Percentiles rank a stretch among this genome's conserved stretches.
Conservation (phyloP, 53 echinoderm and acorn worm genomes). For the Patiria pectinifera region DNA sequence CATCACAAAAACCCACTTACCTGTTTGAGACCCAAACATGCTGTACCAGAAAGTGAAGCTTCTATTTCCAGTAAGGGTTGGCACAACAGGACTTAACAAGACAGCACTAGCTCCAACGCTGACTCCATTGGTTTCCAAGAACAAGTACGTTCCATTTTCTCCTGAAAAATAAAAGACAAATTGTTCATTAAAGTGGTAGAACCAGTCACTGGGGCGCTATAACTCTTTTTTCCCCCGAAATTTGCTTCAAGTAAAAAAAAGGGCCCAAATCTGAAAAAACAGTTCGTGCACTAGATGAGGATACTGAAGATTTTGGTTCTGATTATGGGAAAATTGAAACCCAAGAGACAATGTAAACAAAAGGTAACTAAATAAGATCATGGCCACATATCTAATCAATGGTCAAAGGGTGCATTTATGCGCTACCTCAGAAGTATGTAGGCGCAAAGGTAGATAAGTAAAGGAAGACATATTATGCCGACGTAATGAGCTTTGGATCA, state of each 20-base stretch:
- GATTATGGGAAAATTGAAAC: too few relatives aligned
- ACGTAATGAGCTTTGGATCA: constrained; percentile 14
- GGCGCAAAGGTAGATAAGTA: constrained; percentile 20
- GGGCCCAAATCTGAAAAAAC: too few relatives aligned
- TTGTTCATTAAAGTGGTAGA: too few relatives aligned
- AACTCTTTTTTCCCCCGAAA: too few relatives aligned
- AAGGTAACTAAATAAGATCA: too few relatives aligned
- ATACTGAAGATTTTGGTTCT: too few relatives aligned
- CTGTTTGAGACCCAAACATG: background rate
- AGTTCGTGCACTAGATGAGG: too few relatives aligned
- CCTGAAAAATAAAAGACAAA: background rate
- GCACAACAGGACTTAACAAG: background rate
- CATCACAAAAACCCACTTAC: background rate
- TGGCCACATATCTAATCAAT: background rate
- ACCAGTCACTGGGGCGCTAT: too few relatives aligned
- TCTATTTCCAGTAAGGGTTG: background rate
- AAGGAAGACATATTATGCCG: constrained; percentile 46
- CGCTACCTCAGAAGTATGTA: constrained; percentile 29
- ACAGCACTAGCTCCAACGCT: background rate
- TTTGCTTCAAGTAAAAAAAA: too few relatives aligned
- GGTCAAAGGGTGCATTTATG: constrained; percentile 34
- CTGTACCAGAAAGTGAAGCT: background rate
- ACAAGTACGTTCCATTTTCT: background rate
- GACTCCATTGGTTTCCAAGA: background rate
- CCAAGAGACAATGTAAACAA: too few relatives aligned